A percentile compares a stretch with the other conserved stretches of the same genome.
Evolutionary conservation across 2,113 vertebrate species (phyloP).

Genomic region (Ceratotherium simum): DNA sequence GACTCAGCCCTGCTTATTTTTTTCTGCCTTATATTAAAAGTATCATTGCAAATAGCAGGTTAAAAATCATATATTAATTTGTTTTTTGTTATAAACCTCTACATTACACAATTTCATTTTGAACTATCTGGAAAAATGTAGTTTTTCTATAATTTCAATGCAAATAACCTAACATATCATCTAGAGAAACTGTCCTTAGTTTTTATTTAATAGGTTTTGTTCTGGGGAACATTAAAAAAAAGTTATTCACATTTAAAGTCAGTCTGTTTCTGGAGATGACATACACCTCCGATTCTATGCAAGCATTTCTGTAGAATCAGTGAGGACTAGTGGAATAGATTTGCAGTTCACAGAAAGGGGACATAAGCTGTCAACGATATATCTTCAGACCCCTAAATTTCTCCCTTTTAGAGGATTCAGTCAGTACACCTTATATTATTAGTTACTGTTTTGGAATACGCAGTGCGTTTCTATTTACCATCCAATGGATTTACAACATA

Average conservation of each 20-base stretch:
- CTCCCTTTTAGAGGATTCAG: slow-evolving; percentile 7
- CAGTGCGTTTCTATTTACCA: neutral
- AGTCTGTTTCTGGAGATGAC: neutral
- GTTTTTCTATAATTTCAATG: slow-evolving; percentile 19
- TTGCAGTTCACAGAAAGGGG: neutral
- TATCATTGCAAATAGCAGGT: slow-evolving; percentile 1
- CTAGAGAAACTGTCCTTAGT: slow-evolving; percentile 32
- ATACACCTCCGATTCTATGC: neutral
- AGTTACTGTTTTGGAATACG: neutral
- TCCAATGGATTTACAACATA: neutral
- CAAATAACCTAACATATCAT: neutral
- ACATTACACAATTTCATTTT: neutral
- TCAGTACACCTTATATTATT: neutral
- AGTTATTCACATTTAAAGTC: neutral
- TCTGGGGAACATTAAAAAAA: neutral
- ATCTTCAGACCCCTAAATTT: neutral
- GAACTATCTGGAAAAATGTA: neutral
- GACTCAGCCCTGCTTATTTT: neutral
- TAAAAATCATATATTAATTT: slow-evolving; percentile 42
- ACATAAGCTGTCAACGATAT: neutral
- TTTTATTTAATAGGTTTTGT: slow-evolving; percentile 30
- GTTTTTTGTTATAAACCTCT: slow-evolving; percentile 18
- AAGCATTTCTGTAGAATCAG: neutral
- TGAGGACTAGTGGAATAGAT: neutral
- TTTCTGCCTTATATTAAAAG: neutral